Base-by-base conservation (phyloP, 2,888 invertebrate genomes). In the Dendrolimus houi region DNA sequence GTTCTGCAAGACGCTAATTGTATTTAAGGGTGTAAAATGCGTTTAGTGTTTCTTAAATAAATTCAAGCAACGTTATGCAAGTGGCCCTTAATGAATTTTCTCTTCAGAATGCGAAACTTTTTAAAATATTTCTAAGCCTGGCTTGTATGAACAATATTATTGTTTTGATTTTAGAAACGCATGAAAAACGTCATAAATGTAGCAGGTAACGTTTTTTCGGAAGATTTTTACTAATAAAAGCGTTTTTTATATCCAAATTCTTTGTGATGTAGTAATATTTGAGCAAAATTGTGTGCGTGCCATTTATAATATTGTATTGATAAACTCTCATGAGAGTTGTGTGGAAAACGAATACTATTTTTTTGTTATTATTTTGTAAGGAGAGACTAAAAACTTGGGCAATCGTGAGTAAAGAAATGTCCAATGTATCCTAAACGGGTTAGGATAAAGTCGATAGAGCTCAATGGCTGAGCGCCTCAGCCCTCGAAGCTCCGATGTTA, bases 401-500 rank as follows among this genome's bases (percentile, higher is more conserved):
- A 79, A 80, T 83, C 79, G 88, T 77, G 73, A 83, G 81, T 75
- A 78, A 83, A 86, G 89, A 85, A 81, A 90, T 90, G 90, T 90
- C 90, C 87, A 90, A 90, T 90, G 90, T 85, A 89, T 90, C 89
- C 84, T 89, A 90, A 89, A 87, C 81, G 88, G 89, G 88, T 87
- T 76, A 88, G 85, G 78, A 88, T 90, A 89, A 88, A 87, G 83
- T 85, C 82, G 77, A 84, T 83, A 86, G 84, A 87, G 86, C 88
- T 87, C 85, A 81, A 94, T 94, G 94, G 94, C 94, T 92, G 92
- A 93, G 91, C 93, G 93, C 88, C 92, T 94, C 86, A 93, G 93
- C 92, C 93, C 95, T 83, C 93, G 94, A 86, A 94, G 93, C 90
- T 96, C 96, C 73, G 96, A 97, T 91, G 94, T 96, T 68, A 95